Evolutionary conservation across 2,888 invertebrate species (phyloP).

Genomic region (Poecilus cupreus): DNA sequence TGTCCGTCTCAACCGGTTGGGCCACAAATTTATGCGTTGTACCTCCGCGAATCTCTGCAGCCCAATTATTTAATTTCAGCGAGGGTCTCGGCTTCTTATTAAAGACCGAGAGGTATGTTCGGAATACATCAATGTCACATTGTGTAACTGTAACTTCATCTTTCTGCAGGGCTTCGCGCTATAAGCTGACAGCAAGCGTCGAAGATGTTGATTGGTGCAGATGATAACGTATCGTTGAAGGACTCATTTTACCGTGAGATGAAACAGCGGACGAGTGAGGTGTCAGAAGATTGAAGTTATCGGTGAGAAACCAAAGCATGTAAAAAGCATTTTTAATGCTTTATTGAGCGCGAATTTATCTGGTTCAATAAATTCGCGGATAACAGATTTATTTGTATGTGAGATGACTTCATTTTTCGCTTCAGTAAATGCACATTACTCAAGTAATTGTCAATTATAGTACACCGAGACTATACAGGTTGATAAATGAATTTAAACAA

Average conservation of each 20-base stretch:
- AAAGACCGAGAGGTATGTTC: neutral
- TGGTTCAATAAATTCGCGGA: neutral
- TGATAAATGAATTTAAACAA: no score
- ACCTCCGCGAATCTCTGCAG: no score
- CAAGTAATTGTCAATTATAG: no score
- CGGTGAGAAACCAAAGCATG: no score
- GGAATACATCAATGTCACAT: conserved; percentile 14
- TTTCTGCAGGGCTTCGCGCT: neutral
- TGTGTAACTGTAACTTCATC: conserved; percentile 6
- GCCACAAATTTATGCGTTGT: neutral
- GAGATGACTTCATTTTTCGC: no score
- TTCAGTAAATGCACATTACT: no score
- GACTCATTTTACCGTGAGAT: neutral
- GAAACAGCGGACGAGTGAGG: neutral
- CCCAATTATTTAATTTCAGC: conserved; percentile 37
- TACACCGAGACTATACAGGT: no score
- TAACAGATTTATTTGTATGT: neutral
- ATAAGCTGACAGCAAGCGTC: neutral
- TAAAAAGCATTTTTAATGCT: no score
- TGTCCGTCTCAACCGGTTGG: conserved; percentile 12
- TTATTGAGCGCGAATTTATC: no score
- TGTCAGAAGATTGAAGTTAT: conserved; percentile 1
- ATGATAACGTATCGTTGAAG: neutral
- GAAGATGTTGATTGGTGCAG: neutral
- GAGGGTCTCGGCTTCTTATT: neutral